Conservation (phyloP, 2,888 invertebrate species). For the Limnephilus rhombicus region DNA sequence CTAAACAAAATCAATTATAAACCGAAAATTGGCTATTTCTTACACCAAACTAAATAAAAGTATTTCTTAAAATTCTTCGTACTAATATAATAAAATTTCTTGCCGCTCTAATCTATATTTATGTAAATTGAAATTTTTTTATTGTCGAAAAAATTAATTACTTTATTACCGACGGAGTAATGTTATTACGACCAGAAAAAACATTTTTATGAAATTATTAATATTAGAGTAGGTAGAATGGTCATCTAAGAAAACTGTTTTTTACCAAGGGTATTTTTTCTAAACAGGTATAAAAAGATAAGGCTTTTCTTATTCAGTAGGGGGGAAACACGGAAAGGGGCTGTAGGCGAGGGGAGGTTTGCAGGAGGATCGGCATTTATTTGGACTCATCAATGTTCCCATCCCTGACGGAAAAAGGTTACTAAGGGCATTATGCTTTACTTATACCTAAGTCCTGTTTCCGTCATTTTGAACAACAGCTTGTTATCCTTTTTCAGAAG, state of each 20-base stretch:
- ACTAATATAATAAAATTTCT: too few relatives aligned
- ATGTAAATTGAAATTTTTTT: not conserved
- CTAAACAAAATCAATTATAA: too few relatives aligned
- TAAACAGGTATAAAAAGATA: conserved; percentile 46
- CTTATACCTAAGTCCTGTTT: conserved; percentile 55
- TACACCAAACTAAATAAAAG: not conserved
- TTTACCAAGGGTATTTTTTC: conserved; percentile 14
- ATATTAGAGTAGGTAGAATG: not conserved
- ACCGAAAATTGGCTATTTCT: not conserved
- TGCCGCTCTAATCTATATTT: too few relatives aligned
- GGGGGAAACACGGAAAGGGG: conserved; percentile 64
- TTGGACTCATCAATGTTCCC: conserved; percentile 66
- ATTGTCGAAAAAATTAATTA: not conserved
- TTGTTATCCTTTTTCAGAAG: conserved; percentile 66
- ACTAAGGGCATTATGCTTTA: conserved; percentile 62
- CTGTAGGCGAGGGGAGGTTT: conserved; percentile 66
- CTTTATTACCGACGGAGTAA: not conserved
- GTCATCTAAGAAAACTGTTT: not conserved
- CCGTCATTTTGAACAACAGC: conserved; percentile 65
- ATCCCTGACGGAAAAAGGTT: conserved; percentile 62
- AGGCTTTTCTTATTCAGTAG: conserved; percentile 45
- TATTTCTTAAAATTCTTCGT: not conserved
- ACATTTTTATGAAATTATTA: not conserved
- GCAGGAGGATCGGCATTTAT: conserved; percentile 61
- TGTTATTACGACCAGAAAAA: not conserved